Evolutionary conservation across 2,797 vertebrate genomes (phyloP), one percentile per base, ranked within the genome.

Genomic region (Myotis daubentonii): DNA sequence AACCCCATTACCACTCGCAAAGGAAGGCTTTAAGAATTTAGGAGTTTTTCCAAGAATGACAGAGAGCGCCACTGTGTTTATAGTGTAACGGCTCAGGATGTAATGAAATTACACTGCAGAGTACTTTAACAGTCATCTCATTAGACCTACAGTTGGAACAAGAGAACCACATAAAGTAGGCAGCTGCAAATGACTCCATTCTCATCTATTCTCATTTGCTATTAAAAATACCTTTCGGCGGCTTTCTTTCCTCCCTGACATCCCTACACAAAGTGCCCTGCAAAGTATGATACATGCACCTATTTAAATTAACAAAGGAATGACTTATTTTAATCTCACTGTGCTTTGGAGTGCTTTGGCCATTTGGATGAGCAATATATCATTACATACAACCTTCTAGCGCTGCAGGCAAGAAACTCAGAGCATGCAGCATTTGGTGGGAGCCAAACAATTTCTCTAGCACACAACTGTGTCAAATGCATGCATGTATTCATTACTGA

Each of bases 231-330:
- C 99, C 99, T 99, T 98, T 99, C 99, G 99, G 99, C 99, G 98
- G 98, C 98, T 98, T 98, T 98, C n/a, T 98, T 97, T 96, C 97
- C 98, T 98, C 96, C 96, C 98, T 98, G 98, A 97, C 98, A 98
- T 96, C 97, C 98, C 98, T 97, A 92, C 98, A 98, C 98, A 97
- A 98, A 98, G 98, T 98, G 99, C 99, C 99, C 99, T 96, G 98
- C 99, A 99, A 99, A 99, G 98, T 99, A 99, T 99, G 99, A 99
- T 99, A 99, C 99, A 99, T 99, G 99, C 99, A 99, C 99, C 99
- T 99, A 99, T 99, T 99, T 99, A 99, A 99, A 99, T 99, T 99
- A 99, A 99, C 99, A 99, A 98, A 98, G 99, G 98, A 99, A 99
- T 99, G 99, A 99, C 99, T 99, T 99, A 99, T 99, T 99, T 99